These are phyloP conservation scores for Valencia hispanica DNA, from an alignment of 2,797 vertebrate genomes.

Conservation along the genomic window DNA sequence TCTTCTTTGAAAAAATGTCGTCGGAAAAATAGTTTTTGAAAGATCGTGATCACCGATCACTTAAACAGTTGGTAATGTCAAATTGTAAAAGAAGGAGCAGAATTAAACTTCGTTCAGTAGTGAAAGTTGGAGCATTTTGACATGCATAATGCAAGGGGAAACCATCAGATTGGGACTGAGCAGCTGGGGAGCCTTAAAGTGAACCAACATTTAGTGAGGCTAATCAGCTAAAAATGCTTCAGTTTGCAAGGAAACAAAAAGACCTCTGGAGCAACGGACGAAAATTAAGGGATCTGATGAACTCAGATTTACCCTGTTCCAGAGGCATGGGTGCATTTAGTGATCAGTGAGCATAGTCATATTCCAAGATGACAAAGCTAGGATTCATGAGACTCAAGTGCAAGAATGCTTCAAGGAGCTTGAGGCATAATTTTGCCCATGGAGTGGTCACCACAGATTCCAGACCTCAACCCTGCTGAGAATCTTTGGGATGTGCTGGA, in stretches of 20 bases:
- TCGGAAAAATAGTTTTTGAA: background rate
- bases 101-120: background rate
- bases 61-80: background rate
- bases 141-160: slow-evolving; percentile 9
- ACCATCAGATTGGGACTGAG: background rate
- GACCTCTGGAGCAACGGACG: too few species aligned
- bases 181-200: background rate
- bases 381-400: too few species aligned
- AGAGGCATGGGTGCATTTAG: too few species aligned
- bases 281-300: too few species aligned
- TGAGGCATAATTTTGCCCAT: too few species aligned
- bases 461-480: too few species aligned
- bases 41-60: background rate
- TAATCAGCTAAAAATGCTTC: background rate
- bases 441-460: too few species aligned
- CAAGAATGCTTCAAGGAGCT: too few species aligned
- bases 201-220: background rate
- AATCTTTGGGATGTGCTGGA: too few species aligned
- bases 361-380: too few species aligned
- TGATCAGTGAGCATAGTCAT: too few species aligned
- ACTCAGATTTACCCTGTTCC: too few species aligned
- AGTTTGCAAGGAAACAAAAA: background rate
- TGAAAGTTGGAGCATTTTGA: slow-evolving; percentile 11
- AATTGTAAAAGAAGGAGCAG: background rate
- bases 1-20: background rate